phyloP scores from a whole-genome alignment of 2,888 invertebrate genomes.

The Drosophila mercatorum region DNA sequence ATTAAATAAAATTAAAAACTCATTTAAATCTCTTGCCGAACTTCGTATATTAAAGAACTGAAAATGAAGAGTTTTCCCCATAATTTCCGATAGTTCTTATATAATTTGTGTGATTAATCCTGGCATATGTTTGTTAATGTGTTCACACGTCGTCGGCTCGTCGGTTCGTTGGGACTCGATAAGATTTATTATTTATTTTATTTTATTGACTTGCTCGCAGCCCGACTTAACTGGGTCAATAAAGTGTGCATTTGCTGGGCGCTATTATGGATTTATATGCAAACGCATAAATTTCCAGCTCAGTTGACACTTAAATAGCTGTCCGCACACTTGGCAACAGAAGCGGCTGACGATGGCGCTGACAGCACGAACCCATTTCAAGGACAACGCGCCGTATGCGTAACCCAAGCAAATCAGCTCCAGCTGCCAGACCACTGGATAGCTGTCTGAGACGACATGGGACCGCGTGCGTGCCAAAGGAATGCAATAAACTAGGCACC shows the following conservation, averaged over 20 bases:
- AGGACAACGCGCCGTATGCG: constrained; percentile 54
- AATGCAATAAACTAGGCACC: constrained; percentile 62
- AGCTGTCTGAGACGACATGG: constrained; percentile 14
- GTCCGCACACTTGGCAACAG: constrained; percentile 56
- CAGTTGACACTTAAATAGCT: constrained; percentile 51
- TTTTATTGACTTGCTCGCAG: constrained; percentile 34
- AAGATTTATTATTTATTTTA: constrained; percentile 27
- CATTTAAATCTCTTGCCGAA: too few species aligned
- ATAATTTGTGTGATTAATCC: constrained; percentile 2
- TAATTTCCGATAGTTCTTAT: not conserved
- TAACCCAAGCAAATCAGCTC: constrained; percentile 6
- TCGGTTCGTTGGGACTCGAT: not conserved
- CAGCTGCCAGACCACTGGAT: constrained; percentile 1
- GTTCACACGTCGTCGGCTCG: constrained; percentile 15
- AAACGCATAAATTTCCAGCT: constrained; percentile 57
- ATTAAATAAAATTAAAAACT: not conserved
- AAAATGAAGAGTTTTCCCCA: not conserved
- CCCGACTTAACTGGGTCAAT: constrained; percentile 28
- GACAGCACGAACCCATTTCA: constrained; percentile 49
- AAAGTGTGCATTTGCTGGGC: constrained; percentile 32
- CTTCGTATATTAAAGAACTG: not conserved
- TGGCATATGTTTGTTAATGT: not conserved
- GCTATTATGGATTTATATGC: constrained; percentile 51
- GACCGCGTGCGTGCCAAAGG: constrained; percentile 56
- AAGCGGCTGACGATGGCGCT: constrained; percentile 18